Evolutionary conservation across 2,888 invertebrate genomes (phyloP).

Genomic region (Eristalinus sepulchralis): DNA sequence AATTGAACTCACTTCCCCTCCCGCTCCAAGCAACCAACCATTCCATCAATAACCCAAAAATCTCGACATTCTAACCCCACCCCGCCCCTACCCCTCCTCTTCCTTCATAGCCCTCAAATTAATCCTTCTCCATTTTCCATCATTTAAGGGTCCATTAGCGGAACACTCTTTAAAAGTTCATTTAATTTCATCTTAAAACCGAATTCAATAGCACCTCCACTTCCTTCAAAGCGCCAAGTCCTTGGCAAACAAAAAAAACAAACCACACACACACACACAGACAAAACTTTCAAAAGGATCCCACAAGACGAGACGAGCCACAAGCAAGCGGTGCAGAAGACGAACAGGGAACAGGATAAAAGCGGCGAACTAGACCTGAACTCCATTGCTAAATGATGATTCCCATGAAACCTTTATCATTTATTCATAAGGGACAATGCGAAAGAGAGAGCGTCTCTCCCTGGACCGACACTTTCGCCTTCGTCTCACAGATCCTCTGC

Average conservation of each 20-base stretch:
- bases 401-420: slow-evolving; percentile 21
- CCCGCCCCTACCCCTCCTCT: background rate
- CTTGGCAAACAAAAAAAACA: background rate
- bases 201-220: background rate
- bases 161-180: background rate
- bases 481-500: background rate
- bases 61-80: background rate
- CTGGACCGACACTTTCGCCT: background rate
- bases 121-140: background rate
- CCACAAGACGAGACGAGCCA: background rate
- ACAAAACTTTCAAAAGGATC: background rate
- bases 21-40: background rate
- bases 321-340: too few species aligned
- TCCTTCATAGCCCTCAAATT: background rate
- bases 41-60: background rate
- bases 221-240: background rate
- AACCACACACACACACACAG: background rate
- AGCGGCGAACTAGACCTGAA: background rate
- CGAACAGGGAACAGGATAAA: background rate
- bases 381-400: slow-evolving; percentile 11
- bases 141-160: background rate
- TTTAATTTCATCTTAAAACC: background rate
- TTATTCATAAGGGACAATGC: slow-evolving; percentile 24
- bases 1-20: too few species aligned
- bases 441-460: background rate